phyloP scores from a whole-genome alignment of 1,140 invertebrate species.

The Euwallacea similis region DNA sequence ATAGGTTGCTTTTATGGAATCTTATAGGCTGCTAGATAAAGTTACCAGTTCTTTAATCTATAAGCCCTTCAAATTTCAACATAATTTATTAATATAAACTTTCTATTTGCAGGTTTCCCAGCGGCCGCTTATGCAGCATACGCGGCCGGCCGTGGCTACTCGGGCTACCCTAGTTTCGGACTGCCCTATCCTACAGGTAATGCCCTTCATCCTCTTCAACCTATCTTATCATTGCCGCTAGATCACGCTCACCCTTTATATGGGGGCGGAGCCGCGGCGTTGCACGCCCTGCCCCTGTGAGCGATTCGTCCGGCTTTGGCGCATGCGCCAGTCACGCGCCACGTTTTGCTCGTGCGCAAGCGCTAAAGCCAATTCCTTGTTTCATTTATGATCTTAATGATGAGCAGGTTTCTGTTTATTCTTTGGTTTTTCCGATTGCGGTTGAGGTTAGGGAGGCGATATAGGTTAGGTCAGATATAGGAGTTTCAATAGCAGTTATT shows the following conservation, averaged over 20 bases:
- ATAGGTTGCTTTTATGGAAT: too few species aligned
- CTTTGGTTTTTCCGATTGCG: background rate
- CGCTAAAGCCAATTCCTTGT: slow-evolving; percentile 24
- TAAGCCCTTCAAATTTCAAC: too few species aligned
- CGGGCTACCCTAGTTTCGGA: slow-evolving; percentile 94
- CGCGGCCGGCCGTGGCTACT: slow-evolving; percentile 90
- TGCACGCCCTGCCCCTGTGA: slow-evolving; percentile 84
- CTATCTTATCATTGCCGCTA: slow-evolving; percentile 64
- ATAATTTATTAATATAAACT: slow-evolving; percentile 20
- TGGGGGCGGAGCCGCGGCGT: slow-evolving; percentile 52
- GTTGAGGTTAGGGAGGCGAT: background rate
- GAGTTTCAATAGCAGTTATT: too few species aligned
- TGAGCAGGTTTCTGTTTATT: too few species aligned
- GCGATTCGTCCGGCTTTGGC: slow-evolving; percentile 50
- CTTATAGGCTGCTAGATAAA: too few species aligned
- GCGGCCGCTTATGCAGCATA: slow-evolving; percentile 90
- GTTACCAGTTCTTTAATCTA: too few species aligned
- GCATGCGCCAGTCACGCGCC: slow-evolving; percentile 13
- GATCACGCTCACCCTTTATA: slow-evolving; percentile 58
- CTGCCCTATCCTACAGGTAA: slow-evolving; percentile 96
- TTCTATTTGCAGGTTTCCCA: slow-evolving; percentile 81
- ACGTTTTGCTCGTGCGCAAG: slow-evolving; percentile 20
- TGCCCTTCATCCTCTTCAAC: slow-evolving; percentile 61
- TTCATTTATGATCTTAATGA: background rate
- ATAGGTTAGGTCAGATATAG: too few species aligned